These are phyloP conservation scores for Fragum fragum DNA, from an alignment of 2,888 invertebrate genomes.

Conservation along the genomic window DNA sequence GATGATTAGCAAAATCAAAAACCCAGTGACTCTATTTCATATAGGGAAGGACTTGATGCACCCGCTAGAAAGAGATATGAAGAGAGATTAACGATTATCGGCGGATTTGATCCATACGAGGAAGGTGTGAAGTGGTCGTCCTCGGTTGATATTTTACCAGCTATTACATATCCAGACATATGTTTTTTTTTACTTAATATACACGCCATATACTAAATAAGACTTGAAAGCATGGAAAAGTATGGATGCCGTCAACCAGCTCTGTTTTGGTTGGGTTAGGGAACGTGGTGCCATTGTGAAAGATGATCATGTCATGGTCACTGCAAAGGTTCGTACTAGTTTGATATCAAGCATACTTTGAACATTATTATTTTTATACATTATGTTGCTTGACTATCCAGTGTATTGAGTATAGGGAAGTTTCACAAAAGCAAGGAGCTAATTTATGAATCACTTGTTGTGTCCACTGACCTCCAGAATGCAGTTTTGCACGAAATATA, in stretches of 20 bases:
- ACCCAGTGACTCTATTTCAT: neutral
- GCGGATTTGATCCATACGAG: slow-evolving; percentile 47
- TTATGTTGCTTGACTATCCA: no score
- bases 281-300: slow-evolving; percentile 5
- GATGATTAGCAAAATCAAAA: no score
- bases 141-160: slow-evolving; percentile 18
- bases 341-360: no score
- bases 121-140: slow-evolving; percentile 12
- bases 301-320: slow-evolving; percentile 1
- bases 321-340: slow-evolving; percentile 19
- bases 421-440: no score
- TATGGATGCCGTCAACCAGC: slow-evolving; percentile 4
- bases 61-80: slow-evolving; percentile 29
- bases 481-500: no score
- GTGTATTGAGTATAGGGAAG: no score
- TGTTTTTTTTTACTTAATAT: neutral
- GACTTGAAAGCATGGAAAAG: slow-evolving; percentile 23
- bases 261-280: slow-evolving; percentile 11
- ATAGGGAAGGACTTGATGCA: slow-evolving; percentile 28
- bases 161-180: slow-evolving; percentile 24
- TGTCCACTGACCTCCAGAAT: no score
- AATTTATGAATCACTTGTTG: no score
- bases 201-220: slow-evolving; percentile 37
- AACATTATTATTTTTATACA: no score
- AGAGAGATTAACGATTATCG: slow-evolving; percentile 37